phyloP scores from a whole-genome alignment of 2,113 vertebrate genomes.

The Lepus timidus region DNA sequence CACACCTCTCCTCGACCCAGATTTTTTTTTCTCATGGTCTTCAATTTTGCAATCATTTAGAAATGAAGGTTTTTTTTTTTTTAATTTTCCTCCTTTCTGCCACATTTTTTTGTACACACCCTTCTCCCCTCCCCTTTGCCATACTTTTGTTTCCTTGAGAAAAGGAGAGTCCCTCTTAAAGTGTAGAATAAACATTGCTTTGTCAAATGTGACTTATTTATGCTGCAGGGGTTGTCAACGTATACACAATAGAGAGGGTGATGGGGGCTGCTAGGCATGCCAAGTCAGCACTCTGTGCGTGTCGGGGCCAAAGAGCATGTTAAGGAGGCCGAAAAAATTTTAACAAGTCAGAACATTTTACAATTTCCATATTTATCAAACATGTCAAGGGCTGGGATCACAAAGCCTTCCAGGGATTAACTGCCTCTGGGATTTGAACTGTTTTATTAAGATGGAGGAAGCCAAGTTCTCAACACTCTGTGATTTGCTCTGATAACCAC shows the following conservation, averaged over 20 bases:
- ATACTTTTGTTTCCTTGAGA: slow-evolving; percentile 80
- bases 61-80: slow-evolving; percentile 30
- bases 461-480: slow-evolving; percentile 69
- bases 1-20: slow-evolving; percentile 52
- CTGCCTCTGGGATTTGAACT: slow-evolving; percentile 73
- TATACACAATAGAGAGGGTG: slow-evolving; percentile 81
- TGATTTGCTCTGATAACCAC: slow-evolving; percentile 73
- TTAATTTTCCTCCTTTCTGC: background rate
- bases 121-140: slow-evolving; percentile 70
- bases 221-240: slow-evolving; percentile 81
- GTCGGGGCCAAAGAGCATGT: slow-evolving; percentile 74
- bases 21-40: slow-evolving; percentile 55
- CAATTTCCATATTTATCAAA: slow-evolving; percentile 86
- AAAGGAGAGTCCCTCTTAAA: slow-evolving; percentile 64
- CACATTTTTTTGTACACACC: slow-evolving; percentile 53
- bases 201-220: slow-evolving; percentile 83
- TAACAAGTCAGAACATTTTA: slow-evolving; percentile 85
- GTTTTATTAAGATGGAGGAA: slow-evolving; percentile 78
- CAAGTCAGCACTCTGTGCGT: slow-evolving; percentile 81
- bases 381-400: slow-evolving; percentile 78
- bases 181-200: slow-evolving; percentile 84
- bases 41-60: slow-evolving; percentile 73
- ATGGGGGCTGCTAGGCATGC: slow-evolving; percentile 78
- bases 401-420: slow-evolving; percentile 85
- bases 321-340: slow-evolving; percentile 76